phyloP scores from a whole-genome alignment of 2,888 invertebrate species.

The Melitaea athalia region DNA sequence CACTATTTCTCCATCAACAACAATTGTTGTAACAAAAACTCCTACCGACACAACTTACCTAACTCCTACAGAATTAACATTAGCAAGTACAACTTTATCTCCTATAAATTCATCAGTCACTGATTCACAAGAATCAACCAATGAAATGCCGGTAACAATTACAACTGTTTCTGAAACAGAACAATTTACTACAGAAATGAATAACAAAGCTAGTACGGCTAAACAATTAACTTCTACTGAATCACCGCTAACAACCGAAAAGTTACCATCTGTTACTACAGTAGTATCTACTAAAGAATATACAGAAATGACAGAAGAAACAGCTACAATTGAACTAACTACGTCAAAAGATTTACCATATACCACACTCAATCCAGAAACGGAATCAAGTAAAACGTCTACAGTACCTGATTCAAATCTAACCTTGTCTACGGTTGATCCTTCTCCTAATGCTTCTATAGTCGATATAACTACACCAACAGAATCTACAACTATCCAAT shows the following conservation, averaged over 20 bases:
- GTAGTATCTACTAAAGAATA: not conserved
- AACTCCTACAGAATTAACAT: not conserved
- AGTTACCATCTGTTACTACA: not conserved
- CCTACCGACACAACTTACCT: not conserved
- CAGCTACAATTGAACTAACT: not conserved
- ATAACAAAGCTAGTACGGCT: not conserved
- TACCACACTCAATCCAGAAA: not conserved
- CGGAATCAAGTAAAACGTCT: no score
- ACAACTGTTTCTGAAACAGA: conserved; percentile 2
- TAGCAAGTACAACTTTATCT: not conserved
- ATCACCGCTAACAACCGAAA: not conserved
- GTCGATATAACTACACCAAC: not conserved
- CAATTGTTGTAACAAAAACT: no score
- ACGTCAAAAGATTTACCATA: not conserved
- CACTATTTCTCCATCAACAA: not conserved
- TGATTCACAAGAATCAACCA: not conserved
- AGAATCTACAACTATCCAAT: not conserved
- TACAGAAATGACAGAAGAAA: not conserved
- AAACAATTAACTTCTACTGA: not conserved
- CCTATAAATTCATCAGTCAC: not conserved
- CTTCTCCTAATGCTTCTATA: not conserved
- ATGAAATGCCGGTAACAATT: not conserved
- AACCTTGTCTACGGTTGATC: no score
- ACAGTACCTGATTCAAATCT: no score
- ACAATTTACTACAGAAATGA: not conserved